Evolutionary conservation across 2,113 vertebrate species (phyloP).

Genomic region (Petaurus breviceps): DNA sequence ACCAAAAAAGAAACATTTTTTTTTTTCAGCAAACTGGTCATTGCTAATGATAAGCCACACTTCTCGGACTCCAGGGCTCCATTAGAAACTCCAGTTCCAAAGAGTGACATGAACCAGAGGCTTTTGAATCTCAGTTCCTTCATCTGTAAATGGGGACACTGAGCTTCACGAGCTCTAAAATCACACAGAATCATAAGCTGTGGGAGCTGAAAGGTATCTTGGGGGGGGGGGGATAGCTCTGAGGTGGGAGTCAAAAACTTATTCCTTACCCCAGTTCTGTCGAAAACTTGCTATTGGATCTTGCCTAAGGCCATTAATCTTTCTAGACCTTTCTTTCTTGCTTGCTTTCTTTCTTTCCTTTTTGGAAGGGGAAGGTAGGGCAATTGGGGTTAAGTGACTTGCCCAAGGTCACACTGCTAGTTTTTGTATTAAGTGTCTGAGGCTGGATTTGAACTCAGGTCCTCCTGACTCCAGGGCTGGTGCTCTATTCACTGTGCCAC

Average conservation of each 20-base stretch:
- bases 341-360: too few species aligned
- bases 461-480: too few species aligned
- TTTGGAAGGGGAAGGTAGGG: too few species aligned
- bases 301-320: slow-evolving; percentile 1
- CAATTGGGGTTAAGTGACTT: too few species aligned
- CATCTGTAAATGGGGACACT: not conserved
- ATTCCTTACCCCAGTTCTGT: not conserved
- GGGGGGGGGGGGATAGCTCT: too few species aligned
- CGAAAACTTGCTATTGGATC: not conserved
- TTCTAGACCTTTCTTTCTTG: slow-evolving; percentile 27
- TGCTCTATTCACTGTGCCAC: too few species aligned
- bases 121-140: not conserved
- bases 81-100: not conserved
- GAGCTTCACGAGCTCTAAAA: not conserved
- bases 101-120: not conserved
- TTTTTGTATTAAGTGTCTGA: too few species aligned
- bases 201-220: not conserved
- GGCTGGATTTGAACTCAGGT: too few species aligned
- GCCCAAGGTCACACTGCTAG: too few species aligned
- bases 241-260: not conserved
- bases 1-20: not conserved
- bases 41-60: not conserved
- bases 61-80: not conserved
- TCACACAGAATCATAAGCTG: not conserved
- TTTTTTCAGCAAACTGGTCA: not conserved